Evolutionary conservation across 2,797 vertebrate species (phyloP).

Genomic region (Odontamblyopus lacepedii): DNA sequence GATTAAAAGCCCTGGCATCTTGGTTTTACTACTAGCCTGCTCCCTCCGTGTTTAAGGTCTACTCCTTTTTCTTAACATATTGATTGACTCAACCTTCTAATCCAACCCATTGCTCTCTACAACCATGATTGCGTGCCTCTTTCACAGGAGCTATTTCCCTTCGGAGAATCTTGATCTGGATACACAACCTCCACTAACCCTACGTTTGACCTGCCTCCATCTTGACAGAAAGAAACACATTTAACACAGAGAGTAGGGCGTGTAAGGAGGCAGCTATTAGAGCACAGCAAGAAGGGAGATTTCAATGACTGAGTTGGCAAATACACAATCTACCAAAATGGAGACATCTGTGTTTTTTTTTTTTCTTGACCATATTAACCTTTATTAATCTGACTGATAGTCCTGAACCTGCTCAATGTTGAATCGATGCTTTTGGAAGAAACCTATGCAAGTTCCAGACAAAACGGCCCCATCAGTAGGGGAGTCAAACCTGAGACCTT

Average conservation of each 20-base stretch:
- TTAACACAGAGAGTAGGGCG: background rate
- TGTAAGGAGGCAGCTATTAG: background rate
- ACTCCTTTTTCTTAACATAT: conserved; percentile 5
- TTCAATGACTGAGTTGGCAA: background rate
- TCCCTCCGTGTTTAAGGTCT: background rate
- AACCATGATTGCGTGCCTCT: conserved; percentile 2
- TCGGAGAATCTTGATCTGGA: conserved; percentile 17
- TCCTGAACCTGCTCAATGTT: background rate
- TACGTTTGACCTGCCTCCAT: background rate
- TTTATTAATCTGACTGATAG: background rate
- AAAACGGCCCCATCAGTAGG: background rate
- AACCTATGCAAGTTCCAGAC: background rate
- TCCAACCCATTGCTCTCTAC: conserved; percentile 12
- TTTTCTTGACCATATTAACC: background rate
- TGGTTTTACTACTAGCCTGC: conserved; percentile 15
- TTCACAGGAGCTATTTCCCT: conserved; percentile 16
- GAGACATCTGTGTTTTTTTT: background rate
- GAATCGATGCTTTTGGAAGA: too few relatives aligned
- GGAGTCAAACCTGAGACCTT: too few relatives aligned
- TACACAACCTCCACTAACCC: background rate
- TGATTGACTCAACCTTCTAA: conserved; percentile 19
- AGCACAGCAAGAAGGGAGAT: background rate
- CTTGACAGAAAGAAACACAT: background rate
- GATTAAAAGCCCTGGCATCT: conserved; percentile 4
- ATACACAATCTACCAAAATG: background rate